Base-by-base conservation (phyloP, 2,888 invertebrate genomes). In the Cetonia aurata region DNA sequence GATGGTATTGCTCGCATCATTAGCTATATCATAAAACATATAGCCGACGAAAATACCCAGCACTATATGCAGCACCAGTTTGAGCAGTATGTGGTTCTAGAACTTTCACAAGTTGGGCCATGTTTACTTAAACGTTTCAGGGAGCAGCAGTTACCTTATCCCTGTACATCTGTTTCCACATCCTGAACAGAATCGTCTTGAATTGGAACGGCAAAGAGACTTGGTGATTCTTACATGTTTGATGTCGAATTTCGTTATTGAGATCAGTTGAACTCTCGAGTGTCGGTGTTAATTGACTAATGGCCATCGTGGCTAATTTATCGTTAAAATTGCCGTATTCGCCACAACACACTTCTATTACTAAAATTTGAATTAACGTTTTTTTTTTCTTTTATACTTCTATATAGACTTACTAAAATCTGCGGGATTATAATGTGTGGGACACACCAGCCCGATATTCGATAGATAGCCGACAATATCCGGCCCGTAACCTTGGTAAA, bases 391-490 rank as follows among this genome's bases (percentile, higher is more conserved):
- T n/a, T n/a, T n/a, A n/a, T n/a, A n/a, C n/a, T n/a, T n/a, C n/a
- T n/a, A 72, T 57, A 53, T 46, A 67, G 72, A 77, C 91, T 90
- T 85, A 96, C 96, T 90, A 84, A 96, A 98, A 86, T 98, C 98
- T 4, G 98, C 97, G 0, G 98, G 98, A 84, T 98, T 98, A 82
- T 97, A 96, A 76, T 96, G 96, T 72, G 88, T 90, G 0, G 98
- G 98, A 81, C 98, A 98, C 33, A 92, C 89, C 44, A 96, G 86
- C 46, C 92, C 94, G 62, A 96, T 85, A 9, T 90, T 88, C 10
- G 89, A 86, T 67, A 98, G 86, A 83, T 93, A 98, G 0, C 95
- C 93, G 33, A 98, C 92, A 1, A 98, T 89, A 15, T 93, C 91
- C 0, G 87, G 85, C 0, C 93, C 90, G 0, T 91, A 88, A 1